A percentile compares a stretch with the other conserved stretches of the same genome.
Evolutionary conservation across 2,797 vertebrate genomes (phyloP).

Genomic region (Tragelaphus eurycerus): DNA sequence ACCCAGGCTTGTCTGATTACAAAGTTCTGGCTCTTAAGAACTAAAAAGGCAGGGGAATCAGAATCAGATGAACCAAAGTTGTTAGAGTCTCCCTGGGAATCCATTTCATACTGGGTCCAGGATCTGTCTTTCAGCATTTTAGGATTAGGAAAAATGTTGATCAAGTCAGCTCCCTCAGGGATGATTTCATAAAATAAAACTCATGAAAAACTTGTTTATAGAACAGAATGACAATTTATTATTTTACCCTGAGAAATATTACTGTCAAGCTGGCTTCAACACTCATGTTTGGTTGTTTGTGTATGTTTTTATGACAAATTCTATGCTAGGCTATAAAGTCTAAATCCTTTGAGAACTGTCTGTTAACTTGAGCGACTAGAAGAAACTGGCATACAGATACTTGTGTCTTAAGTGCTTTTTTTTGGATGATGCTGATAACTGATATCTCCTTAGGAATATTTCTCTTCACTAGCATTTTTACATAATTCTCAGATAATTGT

Average conservation of each 20-base stretch:
- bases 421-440: background rate
- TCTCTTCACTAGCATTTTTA: background rate
- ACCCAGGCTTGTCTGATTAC: background rate
- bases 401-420: background rate
- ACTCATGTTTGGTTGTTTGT: background rate
- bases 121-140: background rate
- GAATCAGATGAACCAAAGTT: background rate
- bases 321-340: background rate
- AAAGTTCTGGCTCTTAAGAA: background rate
- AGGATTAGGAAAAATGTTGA: background rate
- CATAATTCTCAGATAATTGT: background rate
- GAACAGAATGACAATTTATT: background rate
- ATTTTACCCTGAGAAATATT: conserved; percentile 8
- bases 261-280: conserved; percentile 16
- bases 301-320: conserved; percentile 29
- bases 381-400: background rate
- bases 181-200: background rate
- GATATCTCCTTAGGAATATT: background rate
- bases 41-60: background rate
- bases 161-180: background rate
- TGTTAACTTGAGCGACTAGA: background rate
- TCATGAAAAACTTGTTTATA: background rate
- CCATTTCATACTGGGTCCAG: fast-evolving
- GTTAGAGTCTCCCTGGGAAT: background rate
- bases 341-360: conserved; percentile 4